Conservation (phyloP, 2,113 vertebrate genomes). For the Ctenomys sociabilis region DNA sequence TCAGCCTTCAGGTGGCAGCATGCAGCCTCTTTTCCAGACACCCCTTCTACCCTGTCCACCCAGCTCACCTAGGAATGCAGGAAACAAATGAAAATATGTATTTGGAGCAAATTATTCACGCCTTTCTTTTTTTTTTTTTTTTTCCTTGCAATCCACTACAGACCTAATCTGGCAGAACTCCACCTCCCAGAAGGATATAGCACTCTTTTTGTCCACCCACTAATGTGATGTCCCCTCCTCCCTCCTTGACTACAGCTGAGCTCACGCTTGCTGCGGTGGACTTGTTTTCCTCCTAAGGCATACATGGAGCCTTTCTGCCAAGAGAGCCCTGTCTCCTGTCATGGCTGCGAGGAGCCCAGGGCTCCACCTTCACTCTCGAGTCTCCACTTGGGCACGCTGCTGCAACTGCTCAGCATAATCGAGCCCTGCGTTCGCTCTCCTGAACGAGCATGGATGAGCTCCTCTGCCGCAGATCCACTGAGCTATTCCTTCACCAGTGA, state of each 20-base stretch:
- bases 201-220: background rate
- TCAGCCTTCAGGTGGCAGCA: background rate
- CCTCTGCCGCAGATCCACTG: background rate
- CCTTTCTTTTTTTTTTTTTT: background rate
- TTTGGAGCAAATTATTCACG: background rate
- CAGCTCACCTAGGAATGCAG: background rate
- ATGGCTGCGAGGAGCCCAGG: background rate
- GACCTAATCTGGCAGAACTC: background rate
- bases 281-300: background rate
- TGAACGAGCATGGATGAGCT: background rate
- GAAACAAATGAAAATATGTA: background rate
- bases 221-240: background rate
- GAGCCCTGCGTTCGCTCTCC: background rate
- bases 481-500: background rate
- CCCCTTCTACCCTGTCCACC: background rate
- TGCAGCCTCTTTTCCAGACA: background rate
- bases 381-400: background rate
- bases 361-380: background rate
- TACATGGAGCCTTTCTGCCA: background rate
- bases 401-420: accelerated
- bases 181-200: background rate
- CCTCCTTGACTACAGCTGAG: background rate
- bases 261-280: background rate
- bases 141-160: background rate
- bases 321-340: background rate